Base-by-base conservation (phyloP, 2,888 invertebrate species). In the Halocaridina rubra region DNA sequence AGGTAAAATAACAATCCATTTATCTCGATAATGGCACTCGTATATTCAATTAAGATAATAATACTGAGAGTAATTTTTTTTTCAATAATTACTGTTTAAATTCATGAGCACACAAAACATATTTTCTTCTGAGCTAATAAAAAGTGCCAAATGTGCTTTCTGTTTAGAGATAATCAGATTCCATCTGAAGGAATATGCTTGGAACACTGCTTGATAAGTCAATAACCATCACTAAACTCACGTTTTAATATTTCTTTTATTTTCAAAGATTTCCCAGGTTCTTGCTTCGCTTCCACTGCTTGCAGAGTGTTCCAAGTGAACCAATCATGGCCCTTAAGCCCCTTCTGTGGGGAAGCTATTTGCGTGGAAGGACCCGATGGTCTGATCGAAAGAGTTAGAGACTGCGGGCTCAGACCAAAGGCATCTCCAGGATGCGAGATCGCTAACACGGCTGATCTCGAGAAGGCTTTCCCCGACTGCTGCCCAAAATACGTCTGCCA, bases 281-380 rank as follows among this genome's bases (percentile, higher is more conserved):
- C 95, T 93, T 97, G 97, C 90, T 97, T 97, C 92, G 97, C 96
- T 0, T 96, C 96, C 5, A 97, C 97, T 81, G 94, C 94, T 82
- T 97, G 97, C 91, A 95, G 96, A 61, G 97, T 96, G 16, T 94
- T 96, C 78, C 96, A 96, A 90, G 95, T 96, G 2, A 95, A 94
- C 86, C 94, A 96, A 91, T 92, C 94, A 85, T 97, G 97, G 97
- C 96, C 96, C 80, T 91, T 97, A 89, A 93, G 95, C 1, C 97
- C 97, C 4, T 97, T 97, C 94, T 97, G 97, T 90, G 97, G 97
- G n/a, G 94, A 95, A 89, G 96, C 96, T 89, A 96, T 96, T 80
- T 97, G 97, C 92, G 89, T 88, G 74, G 92, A 95, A 84, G 84
- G 85, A 71, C 81, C 84, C 8, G 84, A 94, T 53, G 94, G 95